Evolutionary conservation across 2,888 invertebrate genomes (phyloP).

Genomic region (Tetanocera ferruginea): DNA sequence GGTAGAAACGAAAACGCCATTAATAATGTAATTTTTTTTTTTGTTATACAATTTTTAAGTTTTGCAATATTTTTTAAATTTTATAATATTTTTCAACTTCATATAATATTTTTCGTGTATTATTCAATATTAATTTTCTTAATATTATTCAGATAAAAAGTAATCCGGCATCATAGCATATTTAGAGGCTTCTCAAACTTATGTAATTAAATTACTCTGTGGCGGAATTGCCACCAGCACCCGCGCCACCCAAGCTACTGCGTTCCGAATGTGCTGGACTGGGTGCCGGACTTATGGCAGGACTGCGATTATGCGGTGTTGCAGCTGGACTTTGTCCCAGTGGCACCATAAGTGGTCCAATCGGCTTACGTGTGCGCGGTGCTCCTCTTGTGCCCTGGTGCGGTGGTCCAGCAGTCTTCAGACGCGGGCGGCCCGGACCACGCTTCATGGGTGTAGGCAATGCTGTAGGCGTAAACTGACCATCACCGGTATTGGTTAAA

Average conservation of each 20-base stretch:
- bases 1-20: too few species aligned
- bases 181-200: not conserved
- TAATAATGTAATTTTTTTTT: too few species aligned
- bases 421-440: constrained; percentile 78
- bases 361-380: constrained; percentile 73
- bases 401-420: constrained; percentile 77
- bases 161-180: too few species aligned
- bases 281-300: constrained; percentile 66
- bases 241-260: constrained; percentile 37
- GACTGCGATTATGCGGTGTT: constrained; percentile 66
- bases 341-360: constrained; percentile 69
- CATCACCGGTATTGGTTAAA: constrained; percentile 45
- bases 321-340: constrained; percentile 65
- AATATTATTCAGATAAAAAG: too few species aligned
- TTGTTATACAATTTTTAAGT: too few species aligned
- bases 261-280: constrained; percentile 61
- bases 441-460: constrained; percentile 70
- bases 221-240: not conserved
- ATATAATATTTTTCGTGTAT: too few species aligned
- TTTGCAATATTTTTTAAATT: too few species aligned
- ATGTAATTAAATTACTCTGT: not conserved
- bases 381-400: constrained; percentile 76
- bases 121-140: too few species aligned
- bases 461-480: constrained; percentile 52
- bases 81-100: too few species aligned